Percentiles rank a stretch among this genome's conserved stretches.
These are phyloP conservation scores for Graptemys geographica DNA, from an alignment of 2,797 vertebrate species.

Conservation along the genomic window DNA sequence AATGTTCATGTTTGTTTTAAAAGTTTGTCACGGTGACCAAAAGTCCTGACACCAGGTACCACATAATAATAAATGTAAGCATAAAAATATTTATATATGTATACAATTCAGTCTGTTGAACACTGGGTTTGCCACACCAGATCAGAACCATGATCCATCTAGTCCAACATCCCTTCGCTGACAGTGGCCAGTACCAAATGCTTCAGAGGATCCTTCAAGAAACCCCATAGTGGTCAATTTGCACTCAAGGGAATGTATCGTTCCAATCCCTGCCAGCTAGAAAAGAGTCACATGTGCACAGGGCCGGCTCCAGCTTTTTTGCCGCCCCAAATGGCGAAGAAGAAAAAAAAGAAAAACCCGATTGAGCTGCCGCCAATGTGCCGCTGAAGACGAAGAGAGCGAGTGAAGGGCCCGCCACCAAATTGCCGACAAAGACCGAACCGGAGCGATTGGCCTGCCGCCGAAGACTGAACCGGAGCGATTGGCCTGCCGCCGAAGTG, in stretches of 20 bases:
- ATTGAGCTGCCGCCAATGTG: too few relatives aligned
- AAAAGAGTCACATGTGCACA: accelerated
- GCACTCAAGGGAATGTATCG: neutral
- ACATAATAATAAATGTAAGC: neutral
- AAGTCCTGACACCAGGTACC: neutral
- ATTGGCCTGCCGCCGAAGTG: too few relatives aligned
- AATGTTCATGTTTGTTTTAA: neutral
- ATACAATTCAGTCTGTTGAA: neutral
- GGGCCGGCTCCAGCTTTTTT: too few relatives aligned
- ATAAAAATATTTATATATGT: neutral
- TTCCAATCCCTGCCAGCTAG: neutral
- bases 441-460: too few relatives aligned
- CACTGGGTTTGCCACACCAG: neutral
- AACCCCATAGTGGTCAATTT: accelerated
- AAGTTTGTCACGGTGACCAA: neutral
- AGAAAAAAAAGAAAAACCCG: too few relatives aligned
- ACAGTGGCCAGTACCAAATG: neutral
- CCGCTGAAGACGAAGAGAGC: too few relatives aligned
- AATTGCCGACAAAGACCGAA: too few relatives aligned
- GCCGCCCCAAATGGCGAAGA: too few relatives aligned
- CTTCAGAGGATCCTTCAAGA: neutral
- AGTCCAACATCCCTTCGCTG: neutral
- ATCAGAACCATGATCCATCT: neutral
- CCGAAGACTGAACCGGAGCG: too few relatives aligned
- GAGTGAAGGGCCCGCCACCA: too few relatives aligned